Evolutionary conservation across 2,888 invertebrate species (phyloP).

Genomic region (Orchestes rusci): DNA sequence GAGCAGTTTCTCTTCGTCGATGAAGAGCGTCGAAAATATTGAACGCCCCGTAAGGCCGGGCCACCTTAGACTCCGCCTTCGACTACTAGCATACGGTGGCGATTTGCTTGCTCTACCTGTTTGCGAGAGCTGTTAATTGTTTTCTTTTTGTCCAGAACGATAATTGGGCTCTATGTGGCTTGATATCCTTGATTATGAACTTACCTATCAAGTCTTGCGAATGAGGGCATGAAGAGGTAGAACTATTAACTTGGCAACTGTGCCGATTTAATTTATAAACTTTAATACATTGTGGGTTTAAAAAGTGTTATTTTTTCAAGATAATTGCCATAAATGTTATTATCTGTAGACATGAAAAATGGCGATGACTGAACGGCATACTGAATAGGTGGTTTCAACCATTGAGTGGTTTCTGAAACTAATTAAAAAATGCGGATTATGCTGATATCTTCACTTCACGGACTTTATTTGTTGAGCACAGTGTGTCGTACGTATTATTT

Average conservation of each 20-base stretch:
- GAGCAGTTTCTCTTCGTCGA: slow-evolving; percentile 12
- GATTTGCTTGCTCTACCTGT: slow-evolving; percentile 28
- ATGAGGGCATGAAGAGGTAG: slow-evolving; percentile 10
- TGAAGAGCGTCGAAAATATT: slow-evolving; percentile 11
- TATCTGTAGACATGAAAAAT: too few relatives aligned
- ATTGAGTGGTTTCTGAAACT: too few relatives aligned
- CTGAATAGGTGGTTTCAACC: too few relatives aligned
- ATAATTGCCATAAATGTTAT: too few relatives aligned
- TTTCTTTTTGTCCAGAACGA: slow-evolving; percentile 31
- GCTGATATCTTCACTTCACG: too few relatives aligned
- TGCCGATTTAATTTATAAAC: too few relatives aligned
- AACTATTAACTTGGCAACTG: slow-evolving; percentile 20
- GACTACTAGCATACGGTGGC: slow-evolving; percentile 18
- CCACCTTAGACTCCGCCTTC: slow-evolving; percentile 17
- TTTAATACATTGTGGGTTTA: too few relatives aligned
- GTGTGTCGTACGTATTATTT: too few relatives aligned
- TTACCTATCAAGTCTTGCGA: slow-evolving; percentile 16
- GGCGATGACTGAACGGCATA: too few relatives aligned
- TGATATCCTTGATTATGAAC: slow-evolving; percentile 23
- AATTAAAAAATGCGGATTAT: too few relatives aligned
- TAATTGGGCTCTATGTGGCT: slow-evolving; percentile 27
- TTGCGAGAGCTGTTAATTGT: slow-evolving; percentile 32
- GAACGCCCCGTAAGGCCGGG: slow-evolving; percentile 17
- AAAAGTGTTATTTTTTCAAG: too few relatives aligned
- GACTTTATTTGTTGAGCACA: too few relatives aligned